Evolutionary conservation across 2,888 invertebrate genomes (phyloP), one percentile per base, ranked within the genome.

Genomic region (Chrysolina oricalcia): DNA sequence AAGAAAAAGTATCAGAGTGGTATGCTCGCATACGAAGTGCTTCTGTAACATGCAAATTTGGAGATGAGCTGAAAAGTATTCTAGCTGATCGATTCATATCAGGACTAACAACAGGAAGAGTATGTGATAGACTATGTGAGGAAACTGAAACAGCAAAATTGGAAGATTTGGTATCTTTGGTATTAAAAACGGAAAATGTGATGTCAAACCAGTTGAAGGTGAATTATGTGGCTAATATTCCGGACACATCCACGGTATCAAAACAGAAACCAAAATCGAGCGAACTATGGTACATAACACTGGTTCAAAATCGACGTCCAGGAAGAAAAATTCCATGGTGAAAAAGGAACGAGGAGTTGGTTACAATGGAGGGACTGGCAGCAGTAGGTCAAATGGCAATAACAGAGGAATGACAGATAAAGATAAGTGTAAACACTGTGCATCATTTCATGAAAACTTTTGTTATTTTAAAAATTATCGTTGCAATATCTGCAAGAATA

Each of bases 381-480:
- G 41, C 21, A 19, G 23, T 41, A 35, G 40, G 2, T 56, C 4
- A 17, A n/a, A 21, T 23, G 23, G 46, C 13, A 17, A 56, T n/a
- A n/a, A n/a, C 43, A 56, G 41, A 41, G n/a, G 41, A n/a, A 62
- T 17, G 11, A 66, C 43, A 71, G 50, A 62, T 46, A 71, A 71
- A 71, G 50, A 62, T 46, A 71, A 63, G 27, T 71, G 70, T 63
- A 17, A 71, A 48, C 70, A 71, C 27, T 71, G 64, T 71, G 70
- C 59, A 41, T 43, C 13, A 1, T 21, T 21, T 64, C 70, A 71
- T 48, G 15, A 21, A 17, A 50, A 64, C 15, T 1, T 46, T 46
- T 71, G 70, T 71, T 19, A 59, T 46, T 71, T 59, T 63, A 41
- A 46, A 23, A 63, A 71, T 46, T 21, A 19, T 48, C 56, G 46